Evolutionary conservation across 2,113 vertebrate species (phyloP).

Genomic region (Mesocricetus auratus): DNA sequence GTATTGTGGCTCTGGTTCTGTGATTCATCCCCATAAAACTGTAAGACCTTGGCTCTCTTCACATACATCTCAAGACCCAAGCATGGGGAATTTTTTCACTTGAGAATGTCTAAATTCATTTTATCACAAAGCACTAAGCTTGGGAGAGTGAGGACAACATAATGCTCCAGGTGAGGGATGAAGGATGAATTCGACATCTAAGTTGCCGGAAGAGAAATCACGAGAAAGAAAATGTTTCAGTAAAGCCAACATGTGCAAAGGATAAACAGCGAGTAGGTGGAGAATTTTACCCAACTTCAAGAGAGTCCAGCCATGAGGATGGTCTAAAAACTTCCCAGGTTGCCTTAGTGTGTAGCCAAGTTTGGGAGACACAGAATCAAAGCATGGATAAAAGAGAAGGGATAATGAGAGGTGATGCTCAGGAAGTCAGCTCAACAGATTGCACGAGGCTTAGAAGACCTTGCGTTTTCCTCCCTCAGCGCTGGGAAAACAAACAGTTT

Average conservation of each 20-base stretch:
- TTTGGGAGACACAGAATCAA: not conserved
- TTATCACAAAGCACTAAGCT: not conserved
- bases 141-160: not conserved
- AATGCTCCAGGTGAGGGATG: not conserved
- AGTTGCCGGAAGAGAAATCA: not conserved
- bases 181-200: not conserved
- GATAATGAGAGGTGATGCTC: not conserved
- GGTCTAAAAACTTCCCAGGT: conserved; percentile 49
- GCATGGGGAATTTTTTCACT: not conserved
- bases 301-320: not conserved
- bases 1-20: not conserved
- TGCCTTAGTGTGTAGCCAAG: conserved; percentile 8
- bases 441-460: not conserved
- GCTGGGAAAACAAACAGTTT: conserved; percentile 6
- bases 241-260: not conserved
- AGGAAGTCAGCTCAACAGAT: not conserved
- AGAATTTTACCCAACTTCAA: conserved; percentile 18
- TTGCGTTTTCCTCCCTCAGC: not conserved
- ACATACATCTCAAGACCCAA: not conserved
- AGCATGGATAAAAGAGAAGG: conserved; percentile 48
- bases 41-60: not conserved
- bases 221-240: conserved; percentile 2
- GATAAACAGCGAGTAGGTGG: not conserved
- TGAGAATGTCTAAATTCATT: conserved; percentile 7
- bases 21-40: not conserved